Base-by-base conservation (phyloP, 2,797 vertebrate genomes). In the Tamandua tetradactyla region DNA sequence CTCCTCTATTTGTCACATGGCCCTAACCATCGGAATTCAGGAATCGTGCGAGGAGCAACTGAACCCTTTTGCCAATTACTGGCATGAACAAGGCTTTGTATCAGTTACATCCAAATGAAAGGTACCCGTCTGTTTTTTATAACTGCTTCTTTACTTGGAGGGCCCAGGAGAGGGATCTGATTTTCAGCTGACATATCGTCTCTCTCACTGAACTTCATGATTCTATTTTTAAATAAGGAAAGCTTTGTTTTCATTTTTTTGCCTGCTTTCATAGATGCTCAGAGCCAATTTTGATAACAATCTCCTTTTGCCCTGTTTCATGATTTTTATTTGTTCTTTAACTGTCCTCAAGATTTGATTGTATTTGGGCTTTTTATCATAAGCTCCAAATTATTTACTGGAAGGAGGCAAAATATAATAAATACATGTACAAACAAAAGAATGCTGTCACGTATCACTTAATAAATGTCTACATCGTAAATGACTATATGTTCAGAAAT, bases 211-310 rank as follows among this genome's bases (percentile, higher is more conserved):
- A 94, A 87, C 7, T 35, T 66, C 35, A 11, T 69, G 49, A 37
- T 18, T 61, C 0, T 66, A 30, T 44, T 79, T 68, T n/a, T 15
- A 62, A 94, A 84, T 69, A 93, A 81, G 18, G 59, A 61, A 93
- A 82, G 32, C 18, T 66, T 92, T 94, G 74, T 64, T 97, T 95
- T 42, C 30, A 23, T 64, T 94, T 44, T 89, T 85, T 95, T 78
- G 64, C 62, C 32, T 57, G 44, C 71, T 49, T 95, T 92, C 11
- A 42, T 52, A 40, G 69, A 89, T 84, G n/a, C 69, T 68, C 35
- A 94, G n/a, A 83, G 59, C 25, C 59, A 80, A 25, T 94, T 94
- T 61, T 91, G 40, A 69, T 57, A 90, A 44, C 47, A 57, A 57
- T 87, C 32, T 86, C 14, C 35, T 40, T 96, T 82, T 79, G 94